Conservation (phyloP, 2,888 invertebrate genomes). For the Erebia palarica region DNA sequence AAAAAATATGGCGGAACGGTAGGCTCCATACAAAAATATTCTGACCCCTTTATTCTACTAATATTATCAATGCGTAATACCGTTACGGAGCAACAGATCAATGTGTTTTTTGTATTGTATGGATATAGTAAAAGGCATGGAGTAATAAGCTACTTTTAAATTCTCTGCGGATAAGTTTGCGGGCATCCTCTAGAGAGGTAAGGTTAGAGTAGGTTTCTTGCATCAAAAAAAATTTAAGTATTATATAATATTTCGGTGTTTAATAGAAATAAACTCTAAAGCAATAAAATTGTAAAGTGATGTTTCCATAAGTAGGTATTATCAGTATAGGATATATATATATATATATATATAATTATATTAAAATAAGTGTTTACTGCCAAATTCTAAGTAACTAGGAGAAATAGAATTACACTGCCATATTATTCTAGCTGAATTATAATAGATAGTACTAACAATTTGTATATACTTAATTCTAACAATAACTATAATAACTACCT, state of each 20-base stretch:
- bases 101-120: no score
- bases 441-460: not conserved
- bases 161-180: no score
- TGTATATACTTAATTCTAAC: not conserved
- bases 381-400: not conserved
- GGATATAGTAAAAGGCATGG: no score
- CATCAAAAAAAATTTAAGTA: not conserved
- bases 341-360: no score
- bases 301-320: not conserved
- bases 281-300: conserved; percentile 13
- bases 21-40: no score
- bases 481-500: no score
- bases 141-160: no score
- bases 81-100: no score
- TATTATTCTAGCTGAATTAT: not conserved
- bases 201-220: not conserved
- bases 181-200: no score
- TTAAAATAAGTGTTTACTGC: not conserved
- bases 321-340: not conserved
- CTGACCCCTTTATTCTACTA: no score
- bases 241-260: conserved; percentile 3
- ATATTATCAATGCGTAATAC: no score
- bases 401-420: not conserved
- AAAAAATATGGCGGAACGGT: no score
- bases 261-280: not conserved